These are phyloP conservation scores for Harpagoxenus sublaevis DNA, from an alignment of 2,888 invertebrate genomes.

Conservation along the genomic window DNA sequence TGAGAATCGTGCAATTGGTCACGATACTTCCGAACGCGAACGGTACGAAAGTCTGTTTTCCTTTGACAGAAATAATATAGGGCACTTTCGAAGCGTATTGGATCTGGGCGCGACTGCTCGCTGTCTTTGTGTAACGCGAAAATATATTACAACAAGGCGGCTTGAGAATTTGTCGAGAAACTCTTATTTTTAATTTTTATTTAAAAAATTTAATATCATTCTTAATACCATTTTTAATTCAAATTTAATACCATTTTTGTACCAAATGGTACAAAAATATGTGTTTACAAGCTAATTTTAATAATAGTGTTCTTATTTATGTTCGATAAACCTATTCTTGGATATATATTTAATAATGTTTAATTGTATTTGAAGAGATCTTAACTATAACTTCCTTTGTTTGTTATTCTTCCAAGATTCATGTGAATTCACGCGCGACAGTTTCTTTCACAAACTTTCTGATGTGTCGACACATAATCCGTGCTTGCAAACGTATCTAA, in stretches of 20 bases:
- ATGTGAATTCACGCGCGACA: not conserved
- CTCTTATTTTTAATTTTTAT: not conserved
- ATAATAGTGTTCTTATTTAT: not conserved
- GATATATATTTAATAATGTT: not conserved
- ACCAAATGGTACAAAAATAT: not conserved
- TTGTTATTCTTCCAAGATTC: not conserved
- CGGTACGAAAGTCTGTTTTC: conserved; percentile 48
- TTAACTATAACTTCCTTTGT: not conserved
- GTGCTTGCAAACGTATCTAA: conserved; percentile 45
- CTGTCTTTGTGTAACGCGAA: conserved; percentile 27
- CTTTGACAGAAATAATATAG: conserved; percentile 54
- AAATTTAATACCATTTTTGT: no score
- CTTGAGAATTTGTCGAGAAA: not conserved
- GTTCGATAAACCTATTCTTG: not conserved
- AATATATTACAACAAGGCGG: conserved; percentile 38
- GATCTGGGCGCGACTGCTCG: conserved; percentile 26
- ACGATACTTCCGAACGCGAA: conserved; percentile 29
- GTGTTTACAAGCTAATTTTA: not conserved
- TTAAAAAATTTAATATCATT: not conserved
- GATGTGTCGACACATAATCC: conserved; percentile 58
- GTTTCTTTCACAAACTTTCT: not conserved
- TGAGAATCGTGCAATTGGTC: conserved; percentile 49
- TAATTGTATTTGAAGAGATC: not conserved
- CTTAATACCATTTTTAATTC: no score
- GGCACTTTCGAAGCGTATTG: conserved; percentile 40